Conservation (phyloP, 2,888 invertebrate genomes). For the Crematogaster levior region DNA sequence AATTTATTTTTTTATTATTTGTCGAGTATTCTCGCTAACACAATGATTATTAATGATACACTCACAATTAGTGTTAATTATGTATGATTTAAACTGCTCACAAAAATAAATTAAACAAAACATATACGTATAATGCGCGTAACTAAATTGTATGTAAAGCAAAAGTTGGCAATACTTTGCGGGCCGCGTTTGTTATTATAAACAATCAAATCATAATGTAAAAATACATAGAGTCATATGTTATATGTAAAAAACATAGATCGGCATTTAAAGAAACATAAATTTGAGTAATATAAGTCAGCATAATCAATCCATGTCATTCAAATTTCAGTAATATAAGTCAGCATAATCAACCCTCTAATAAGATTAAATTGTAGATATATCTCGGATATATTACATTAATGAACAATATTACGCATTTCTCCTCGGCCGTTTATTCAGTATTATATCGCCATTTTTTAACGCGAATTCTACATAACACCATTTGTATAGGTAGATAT, state of each 20-base stretch:
- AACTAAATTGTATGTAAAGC: neutral
- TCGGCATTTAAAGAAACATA: neutral
- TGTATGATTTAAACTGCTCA: slow-evolving; percentile 70
- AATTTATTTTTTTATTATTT: slow-evolving; percentile 82
- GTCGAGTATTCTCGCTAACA: slow-evolving; percentile 77
- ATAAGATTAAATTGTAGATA: slow-evolving; percentile 57
- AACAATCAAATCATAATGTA: slow-evolving; percentile 18
- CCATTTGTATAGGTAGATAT: too few species aligned
- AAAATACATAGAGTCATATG: neutral
- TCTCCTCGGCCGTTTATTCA: slow-evolving; percentile 44
- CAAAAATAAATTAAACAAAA: slow-evolving; percentile 75
- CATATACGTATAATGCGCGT: slow-evolving; percentile 54
- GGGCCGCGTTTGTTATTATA: neutral
- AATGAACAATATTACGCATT: slow-evolving; percentile 69
- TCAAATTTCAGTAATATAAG: neutral
- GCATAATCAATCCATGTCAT: neutral
- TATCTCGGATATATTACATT: slow-evolving; percentile 60
- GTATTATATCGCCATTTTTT: slow-evolving; percentile 42
- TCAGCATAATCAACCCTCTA: neutral
- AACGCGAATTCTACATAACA: slow-evolving; percentile 35
- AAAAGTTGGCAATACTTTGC: slow-evolving; percentile 12
- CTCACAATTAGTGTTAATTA: slow-evolving; percentile 74
- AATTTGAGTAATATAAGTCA: neutral
- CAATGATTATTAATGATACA: slow-evolving; percentile 80
- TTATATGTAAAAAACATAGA: neutral